Evolutionary conservation across 2,888 invertebrate genomes (phyloP), one percentile per base, ranked within the genome.

Genomic region (Calameuta filiformis): DNA sequence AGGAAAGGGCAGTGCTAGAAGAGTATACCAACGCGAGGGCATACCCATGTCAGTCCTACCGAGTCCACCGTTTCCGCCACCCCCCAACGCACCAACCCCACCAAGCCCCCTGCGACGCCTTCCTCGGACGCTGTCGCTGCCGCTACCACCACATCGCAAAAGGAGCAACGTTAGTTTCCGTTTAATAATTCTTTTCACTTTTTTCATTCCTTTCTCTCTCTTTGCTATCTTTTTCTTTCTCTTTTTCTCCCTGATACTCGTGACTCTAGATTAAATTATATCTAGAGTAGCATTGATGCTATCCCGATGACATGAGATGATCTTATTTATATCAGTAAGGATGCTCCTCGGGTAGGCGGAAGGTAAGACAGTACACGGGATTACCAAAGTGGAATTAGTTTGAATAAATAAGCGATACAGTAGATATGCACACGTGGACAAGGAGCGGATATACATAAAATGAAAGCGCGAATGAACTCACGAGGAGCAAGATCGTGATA

Each of bases 1-100:
- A 89, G 97, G 97, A 93, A 98, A 98, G 86, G 97, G 97, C 90
- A 97, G 94, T 86, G 97, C 97, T 92, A 97, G 94, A 88, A 97
- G 95, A 82, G 97, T 97, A 94, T 97, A 97, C 96, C 97, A 96
- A 87, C 97, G 94, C 85, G 96, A 95, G 79, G 96, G 96, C 93
- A 96, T 94, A 90, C 94, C 94, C 77, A 87, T 84, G 78, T 91
- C 92, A 92, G 88, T 92, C 91, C 86, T 92, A 89, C 87, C 84
- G 73, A 85, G 91, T 88, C 88, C 83, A 91, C 90, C 85, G 89
- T 90, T 87, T 83, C 90, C 92, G 91, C 89, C 86, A 92, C 91
- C 88, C 90, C 92, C 90, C 91, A 89, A 87, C 84, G 89, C 90
- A 85, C 88, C 87, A 84, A 88, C 88, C 86, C 89, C 88, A 84